Conservation (phyloP, 2,888 invertebrate genomes). For the Oligia strigilis region DNA sequence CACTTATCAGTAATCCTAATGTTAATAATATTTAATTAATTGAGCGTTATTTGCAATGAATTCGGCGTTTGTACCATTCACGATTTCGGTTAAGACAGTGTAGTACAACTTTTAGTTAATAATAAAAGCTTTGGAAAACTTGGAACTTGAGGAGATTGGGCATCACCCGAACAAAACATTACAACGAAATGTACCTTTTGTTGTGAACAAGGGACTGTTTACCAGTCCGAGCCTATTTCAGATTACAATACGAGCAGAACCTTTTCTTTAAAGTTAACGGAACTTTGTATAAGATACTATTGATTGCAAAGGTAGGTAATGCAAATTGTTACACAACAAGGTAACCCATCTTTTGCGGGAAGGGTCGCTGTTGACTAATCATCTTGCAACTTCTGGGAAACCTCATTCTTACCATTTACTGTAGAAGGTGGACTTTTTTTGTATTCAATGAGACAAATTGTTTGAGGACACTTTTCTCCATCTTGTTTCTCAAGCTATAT, state of each 20-base stretch:
- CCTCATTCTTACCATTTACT: neutral
- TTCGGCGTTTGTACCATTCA: no score
- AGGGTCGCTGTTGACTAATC: neutral
- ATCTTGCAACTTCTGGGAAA: conserved; percentile 16
- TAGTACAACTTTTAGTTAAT: no score
- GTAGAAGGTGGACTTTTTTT: neutral
- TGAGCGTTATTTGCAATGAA: no score
- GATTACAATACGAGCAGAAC: conserved; percentile 30
- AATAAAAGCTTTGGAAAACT: no score
- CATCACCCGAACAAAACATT: conserved; percentile 26
- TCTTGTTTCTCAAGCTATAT: neutral
- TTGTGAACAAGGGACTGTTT: conserved; percentile 33
- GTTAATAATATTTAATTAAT: no score
- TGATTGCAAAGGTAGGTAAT: conserved; percentile 17
- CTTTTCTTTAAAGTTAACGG: conserved; percentile 38
- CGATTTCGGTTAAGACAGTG: no score
- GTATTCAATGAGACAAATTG: no score
- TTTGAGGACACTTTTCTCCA: no score
- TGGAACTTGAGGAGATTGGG: no score
- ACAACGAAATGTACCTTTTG: conserved; percentile 34
- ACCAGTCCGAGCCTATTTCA: conserved; percentile 10
- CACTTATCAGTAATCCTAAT: no score
- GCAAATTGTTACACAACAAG: conserved; percentile 12
- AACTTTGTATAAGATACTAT: conserved; percentile 18
- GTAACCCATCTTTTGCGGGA: neutral